Conservation (phyloP, 2,888 invertebrate genomes). For the Pristionchus maxplancki region DNA sequence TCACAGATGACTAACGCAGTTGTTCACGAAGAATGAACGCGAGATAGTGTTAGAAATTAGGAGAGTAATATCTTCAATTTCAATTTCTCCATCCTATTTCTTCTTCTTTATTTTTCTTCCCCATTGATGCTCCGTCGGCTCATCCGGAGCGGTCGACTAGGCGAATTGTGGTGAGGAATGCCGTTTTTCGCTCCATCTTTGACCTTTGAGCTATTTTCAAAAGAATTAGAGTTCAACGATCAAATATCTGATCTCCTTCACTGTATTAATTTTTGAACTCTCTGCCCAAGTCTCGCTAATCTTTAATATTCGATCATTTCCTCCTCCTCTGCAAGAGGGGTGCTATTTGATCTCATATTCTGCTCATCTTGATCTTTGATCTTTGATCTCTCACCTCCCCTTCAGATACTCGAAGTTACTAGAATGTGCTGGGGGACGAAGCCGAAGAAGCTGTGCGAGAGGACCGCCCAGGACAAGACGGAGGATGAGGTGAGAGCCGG, state of each 20-base stretch:
- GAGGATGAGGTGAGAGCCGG: background rate
- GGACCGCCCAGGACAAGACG: background rate
- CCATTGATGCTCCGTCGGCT: background rate
- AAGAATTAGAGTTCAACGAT: too few species aligned
- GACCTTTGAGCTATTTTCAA: too few species aligned
- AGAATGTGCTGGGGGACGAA: background rate
- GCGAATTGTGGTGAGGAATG: background rate
- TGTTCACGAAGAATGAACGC: background rate
- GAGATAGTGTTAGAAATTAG: background rate
- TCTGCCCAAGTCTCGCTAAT: too few species aligned
- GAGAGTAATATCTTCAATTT: background rate
- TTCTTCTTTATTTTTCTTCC: too few species aligned
- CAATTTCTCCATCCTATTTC: background rate
- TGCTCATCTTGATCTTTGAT: background rate
- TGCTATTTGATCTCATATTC: background rate
- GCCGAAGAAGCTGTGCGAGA: background rate
- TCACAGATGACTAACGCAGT: too few species aligned
- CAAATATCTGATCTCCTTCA: too few species aligned
- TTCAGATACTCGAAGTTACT: too few species aligned
- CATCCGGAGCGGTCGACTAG: background rate
- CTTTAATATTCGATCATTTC: too few species aligned
- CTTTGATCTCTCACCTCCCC: background rate
- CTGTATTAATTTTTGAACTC: too few species aligned
- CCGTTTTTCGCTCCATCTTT: background rate
- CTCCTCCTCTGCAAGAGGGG: too few species aligned